phyloP scores from a whole-genome alignment of 2,888 invertebrate species.

The Morpho deidamia region DNA sequence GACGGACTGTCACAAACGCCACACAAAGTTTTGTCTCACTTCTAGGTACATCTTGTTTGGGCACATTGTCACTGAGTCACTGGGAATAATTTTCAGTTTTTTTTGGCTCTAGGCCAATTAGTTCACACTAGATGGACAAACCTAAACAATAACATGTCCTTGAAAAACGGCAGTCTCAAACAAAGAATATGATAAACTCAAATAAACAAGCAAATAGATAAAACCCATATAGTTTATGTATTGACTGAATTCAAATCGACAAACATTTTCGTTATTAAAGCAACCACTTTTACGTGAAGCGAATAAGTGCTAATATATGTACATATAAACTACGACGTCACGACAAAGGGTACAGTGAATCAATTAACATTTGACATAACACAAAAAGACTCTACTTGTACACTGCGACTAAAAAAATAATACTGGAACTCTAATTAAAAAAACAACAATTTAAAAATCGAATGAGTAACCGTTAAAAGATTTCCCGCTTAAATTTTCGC shows the following conservation, averaged over 20 bases:
- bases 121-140: slow-evolving; percentile 23
- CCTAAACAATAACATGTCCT: slow-evolving; percentile 24
- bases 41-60: slow-evolving; percentile 33
- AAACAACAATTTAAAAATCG: not conserved
- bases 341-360: slow-evolving; percentile 18
- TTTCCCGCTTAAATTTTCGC: slow-evolving; percentile 4
- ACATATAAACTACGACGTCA: slow-evolving; percentile 15
- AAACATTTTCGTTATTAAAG: not conserved
- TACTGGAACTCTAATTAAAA: not conserved
- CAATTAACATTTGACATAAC: slow-evolving; percentile 28
- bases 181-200: slow-evolving; percentile 11
- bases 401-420: no score
- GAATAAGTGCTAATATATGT: slow-evolving; percentile 4
- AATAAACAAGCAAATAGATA: slow-evolving; percentile 2
- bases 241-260: not conserved
- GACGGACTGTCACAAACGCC: slow-evolving; percentile 43
- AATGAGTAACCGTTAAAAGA: not conserved
- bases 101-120: slow-evolving; percentile 36
- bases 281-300: not conserved
- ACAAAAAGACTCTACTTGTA: not conserved
- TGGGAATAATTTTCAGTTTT: slow-evolving; percentile 30
- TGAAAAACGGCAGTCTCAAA: slow-evolving; percentile 26
- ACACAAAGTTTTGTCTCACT: slow-evolving; percentile 26
- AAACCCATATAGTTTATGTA: no score
- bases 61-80: slow-evolving; percentile 49